Base-by-base conservation (phyloP, 2,888 invertebrate species). In the Panzeria rudis region DNA sequence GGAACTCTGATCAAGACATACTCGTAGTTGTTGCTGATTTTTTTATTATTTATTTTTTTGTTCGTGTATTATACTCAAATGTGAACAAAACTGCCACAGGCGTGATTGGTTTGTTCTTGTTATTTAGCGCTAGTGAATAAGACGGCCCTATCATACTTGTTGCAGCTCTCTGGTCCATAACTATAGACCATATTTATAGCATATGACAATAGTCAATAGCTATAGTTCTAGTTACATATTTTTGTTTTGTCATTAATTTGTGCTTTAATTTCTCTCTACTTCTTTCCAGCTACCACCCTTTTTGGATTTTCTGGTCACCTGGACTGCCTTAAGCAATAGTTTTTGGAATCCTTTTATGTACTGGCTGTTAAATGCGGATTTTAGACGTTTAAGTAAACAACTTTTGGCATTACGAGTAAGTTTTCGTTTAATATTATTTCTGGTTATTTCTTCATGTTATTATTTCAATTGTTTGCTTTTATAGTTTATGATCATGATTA, bases 321-420 rank as follows among this genome's bases (percentile, higher is more conserved):
- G 97, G 97, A 93, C 97, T 88, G 97, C 97, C 4, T 93, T 97
- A 76, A 97, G 97, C 92, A 97, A 97, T 93, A 97, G 97, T 92
- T 96, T 97, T 91, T 97, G 97, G 97, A 97, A 97, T 92, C 97
- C 97, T 1, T 97, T 97, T 90, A 94, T 97, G 81, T 97, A 97
- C 92, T 97, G 97, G 97, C 94, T 97, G 61, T 94, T 97, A 87
- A 97, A 97, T 92, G 96, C 96, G 90, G 96, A 97, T 90, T 97
- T 97, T 92, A 94, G 97, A 89, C 94, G 96, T 87, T 95, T 97
- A 88, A 96, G 96, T 90, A 94, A 95, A 88, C 96, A 96, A 89
- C 92, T 97, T 81, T 93, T 97, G 85, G 95, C 96, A 89, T 95
- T 95, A 87, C 96, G 95, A 93, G 97, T 97, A 93, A 94, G 94